These are phyloP conservation scores for Pseudomyrmex concolor DNA, from an alignment of 1,140 invertebrate species.

Conservation along the genomic window DNA sequence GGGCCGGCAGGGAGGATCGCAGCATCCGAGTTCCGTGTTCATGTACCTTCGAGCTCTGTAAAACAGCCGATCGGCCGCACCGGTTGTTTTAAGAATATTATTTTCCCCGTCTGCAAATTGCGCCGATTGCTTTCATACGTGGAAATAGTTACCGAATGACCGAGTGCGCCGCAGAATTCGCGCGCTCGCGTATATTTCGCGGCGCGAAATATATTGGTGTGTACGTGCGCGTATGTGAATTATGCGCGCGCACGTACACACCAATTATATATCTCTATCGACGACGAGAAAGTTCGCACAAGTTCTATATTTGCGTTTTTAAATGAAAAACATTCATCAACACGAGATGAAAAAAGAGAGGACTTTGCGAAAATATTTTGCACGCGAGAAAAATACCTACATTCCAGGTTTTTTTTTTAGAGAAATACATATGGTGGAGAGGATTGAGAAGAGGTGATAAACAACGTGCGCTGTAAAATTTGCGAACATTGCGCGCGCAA, in stretches of 20 bases:
- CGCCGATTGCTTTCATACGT: slow-evolving; percentile 24
- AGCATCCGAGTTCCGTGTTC: slow-evolving; percentile 62
- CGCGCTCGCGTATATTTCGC: too few species aligned
- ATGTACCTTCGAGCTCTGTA: not conserved
- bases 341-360: too few species aligned
- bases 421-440: not conserved
- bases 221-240: too few species aligned
- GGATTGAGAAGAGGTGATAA: not conserved
- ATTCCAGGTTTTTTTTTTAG: not conserved
- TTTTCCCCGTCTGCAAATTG: slow-evolving; percentile 31
- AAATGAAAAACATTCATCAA: not conserved
- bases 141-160: slow-evolving; percentile 7
- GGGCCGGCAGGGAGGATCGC: slow-evolving; percentile 48
- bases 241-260: not conserved
- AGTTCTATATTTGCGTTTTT: not conserved
- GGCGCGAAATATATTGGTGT: too few species aligned
- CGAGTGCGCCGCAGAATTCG: not conserved
- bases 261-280: not conserved
- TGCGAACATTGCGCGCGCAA: not conserved
- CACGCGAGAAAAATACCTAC: not conserved
- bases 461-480: slow-evolving; percentile 11
- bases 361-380: not conserved
- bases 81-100: slow-evolving; percentile 24
- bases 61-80: not conserved
- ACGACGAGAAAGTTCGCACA: not conserved